A percentile compares a stretch with the other conserved stretches of the same genome.
These are phyloP conservation scores for Carapus acus DNA, from an alignment of 2,797 vertebrate species.

Conservation along the genomic window DNA sequence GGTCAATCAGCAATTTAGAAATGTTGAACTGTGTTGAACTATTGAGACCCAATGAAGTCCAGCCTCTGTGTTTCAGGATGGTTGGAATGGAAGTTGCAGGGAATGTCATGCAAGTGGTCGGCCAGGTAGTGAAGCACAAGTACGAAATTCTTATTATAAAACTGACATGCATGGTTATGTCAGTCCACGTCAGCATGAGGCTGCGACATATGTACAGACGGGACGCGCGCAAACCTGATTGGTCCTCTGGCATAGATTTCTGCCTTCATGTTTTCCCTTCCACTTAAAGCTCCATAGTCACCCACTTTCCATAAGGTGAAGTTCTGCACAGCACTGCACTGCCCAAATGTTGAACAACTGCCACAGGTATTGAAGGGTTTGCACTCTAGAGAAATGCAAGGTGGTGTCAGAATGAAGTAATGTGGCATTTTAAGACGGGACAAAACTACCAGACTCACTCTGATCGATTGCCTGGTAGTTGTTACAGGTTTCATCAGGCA, in stretches of 20 bases:
- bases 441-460: conserved; percentile 37
- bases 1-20: too few species aligned
- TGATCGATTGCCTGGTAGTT: conserved; percentile 91
- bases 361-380: conserved; percentile 84
- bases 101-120: too few species aligned
- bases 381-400: conserved; percentile 66
- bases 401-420: too few species aligned
- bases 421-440: background rate
- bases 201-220: background rate
- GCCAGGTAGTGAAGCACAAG: too few species aligned
- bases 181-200: too few species aligned
- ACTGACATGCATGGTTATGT: too few species aligned
- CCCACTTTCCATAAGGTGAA: conserved; percentile 86
- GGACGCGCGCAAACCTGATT: conserved; percentile 79
- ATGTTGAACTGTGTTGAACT: too few species aligned
- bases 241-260: conserved; percentile 84
- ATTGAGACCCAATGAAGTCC: too few species aligned
- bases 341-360: conserved; percentile 79
- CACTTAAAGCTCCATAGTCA: conserved; percentile 77
- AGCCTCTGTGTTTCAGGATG: too few species aligned
- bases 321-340: conserved; percentile 76
- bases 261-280: conserved; percentile 83
- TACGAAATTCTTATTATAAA: too few species aligned
- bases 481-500: conserved; percentile 92
- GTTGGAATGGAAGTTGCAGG: too few species aligned